Evolutionary conservation across 2,113 vertebrate species (phyloP), one percentile per base, ranked within the genome.

Genomic region (Microtus oregoni): DNA sequence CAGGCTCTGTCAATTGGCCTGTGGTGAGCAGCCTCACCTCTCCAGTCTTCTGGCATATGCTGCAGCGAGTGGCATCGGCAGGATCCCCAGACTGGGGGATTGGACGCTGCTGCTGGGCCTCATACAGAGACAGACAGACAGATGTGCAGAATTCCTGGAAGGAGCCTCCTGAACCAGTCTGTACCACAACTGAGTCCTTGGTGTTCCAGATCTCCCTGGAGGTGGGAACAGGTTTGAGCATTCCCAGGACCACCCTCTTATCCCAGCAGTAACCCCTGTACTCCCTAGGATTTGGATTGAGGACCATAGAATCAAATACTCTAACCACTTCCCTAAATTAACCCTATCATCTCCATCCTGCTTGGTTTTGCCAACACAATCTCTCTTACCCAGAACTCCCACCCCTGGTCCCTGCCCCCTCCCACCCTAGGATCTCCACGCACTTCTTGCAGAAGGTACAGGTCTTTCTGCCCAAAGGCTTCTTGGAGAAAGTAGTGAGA

Each of bases 381-480:
- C 63, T 67, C 26, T 77, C 55, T 87, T 52, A 55, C 6, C 70
- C 75, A 35, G 26, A 87, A 91, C 38, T 93, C 87, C 92, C 7
- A 0, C 79, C 85, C 81, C 79, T 47, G 63, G 30, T n/a, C 58
- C 76, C 83, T 73, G 63, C 82, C 65, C 73, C n/a, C 79, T 87
- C 76, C 79, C n/a, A 86, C 72, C 92, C 58, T 32, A 50, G 24
- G 52, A 85, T 76, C 1, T 44, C 96, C 85, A 98, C 98, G 81
- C 97, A 99, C 99, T 99, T 99, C 98, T 99, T 99, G 98, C 99
- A 99, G 98, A 99, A 99, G 87, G 98, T 98, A 98, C 99, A 99
- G 70, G 98, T 98, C 97, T 99, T 99, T 97, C 98, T 99, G 97
- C 98, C 98, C 0, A 98, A 98, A 0, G 99, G 98, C 94, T 98